phyloP scores from a whole-genome alignment of 2,797 vertebrate genomes.

The Coregonus ussuriensis region DNA sequence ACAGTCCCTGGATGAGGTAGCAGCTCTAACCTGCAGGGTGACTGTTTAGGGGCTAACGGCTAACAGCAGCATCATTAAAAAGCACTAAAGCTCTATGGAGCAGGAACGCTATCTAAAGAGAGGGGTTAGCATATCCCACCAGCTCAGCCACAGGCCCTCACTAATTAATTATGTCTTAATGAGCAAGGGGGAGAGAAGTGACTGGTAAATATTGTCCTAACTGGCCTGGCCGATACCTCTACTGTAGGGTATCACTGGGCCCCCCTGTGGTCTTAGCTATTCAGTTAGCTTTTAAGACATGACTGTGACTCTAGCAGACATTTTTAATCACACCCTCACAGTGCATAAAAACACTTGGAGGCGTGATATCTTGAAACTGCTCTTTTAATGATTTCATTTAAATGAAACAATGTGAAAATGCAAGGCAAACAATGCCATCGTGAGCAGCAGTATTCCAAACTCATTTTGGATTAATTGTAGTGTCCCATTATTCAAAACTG shows the following conservation, averaged over 20 bases:
- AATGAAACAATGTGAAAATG: no score
- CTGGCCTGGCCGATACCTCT: neutral
- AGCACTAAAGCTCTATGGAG: constrained; percentile 42
- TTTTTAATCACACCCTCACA: neutral
- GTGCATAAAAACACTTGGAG: neutral
- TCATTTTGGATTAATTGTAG: no score
- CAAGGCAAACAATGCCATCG: no score
- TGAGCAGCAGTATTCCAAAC: no score
- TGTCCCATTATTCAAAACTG: no score
- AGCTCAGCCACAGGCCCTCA: constrained; percentile 53
- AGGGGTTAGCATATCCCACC: constrained; percentile 43
- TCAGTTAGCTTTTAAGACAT: neutral
- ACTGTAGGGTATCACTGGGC: neutral
- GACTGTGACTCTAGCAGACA: neutral
- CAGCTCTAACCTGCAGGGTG: neutral
- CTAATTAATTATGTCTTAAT: constrained; percentile 72
- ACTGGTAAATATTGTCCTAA: constrained; percentile 64
- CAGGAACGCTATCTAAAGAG: constrained; percentile 43
- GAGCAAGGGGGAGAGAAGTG: constrained; percentile 46
- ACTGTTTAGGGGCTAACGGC: neutral
- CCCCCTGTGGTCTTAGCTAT: neutral
- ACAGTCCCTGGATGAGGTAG: neutral
- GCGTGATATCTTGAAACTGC: neutral
- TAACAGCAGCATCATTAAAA: constrained; percentile 54
- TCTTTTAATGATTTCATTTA: neutral